These are phyloP conservation scores for Silurus asotus DNA, from an alignment of 2,113 vertebrate genomes.

Conservation along the genomic window DNA sequence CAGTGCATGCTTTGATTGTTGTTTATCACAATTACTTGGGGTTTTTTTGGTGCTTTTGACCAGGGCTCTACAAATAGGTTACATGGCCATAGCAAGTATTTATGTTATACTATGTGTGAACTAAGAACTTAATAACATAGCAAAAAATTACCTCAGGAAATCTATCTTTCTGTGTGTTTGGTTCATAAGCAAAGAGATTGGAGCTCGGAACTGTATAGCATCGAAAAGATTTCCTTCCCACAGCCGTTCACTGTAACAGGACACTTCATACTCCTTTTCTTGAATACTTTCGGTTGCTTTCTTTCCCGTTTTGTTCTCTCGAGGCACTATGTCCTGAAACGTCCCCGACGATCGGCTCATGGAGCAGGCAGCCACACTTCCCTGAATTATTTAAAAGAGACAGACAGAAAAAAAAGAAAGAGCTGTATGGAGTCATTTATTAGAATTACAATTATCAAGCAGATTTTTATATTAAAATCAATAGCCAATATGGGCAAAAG, in stretches of 20 bases:
- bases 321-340: conserved; percentile 21
- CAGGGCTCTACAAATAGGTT: neutral
- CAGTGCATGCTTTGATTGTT: neutral
- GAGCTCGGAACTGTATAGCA: neutral
- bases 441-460: too few species aligned
- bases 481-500: too few species aligned
- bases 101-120: neutral
- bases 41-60: neutral
- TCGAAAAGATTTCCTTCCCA: neutral
- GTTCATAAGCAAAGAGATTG: neutral
- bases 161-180: neutral
- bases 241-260: neutral
- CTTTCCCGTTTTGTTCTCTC: neutral
- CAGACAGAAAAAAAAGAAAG: neutral
- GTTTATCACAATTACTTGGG: neutral
- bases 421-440: too few species aligned
- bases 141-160: neutral
- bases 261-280: neutral
- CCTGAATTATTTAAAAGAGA: neutral
- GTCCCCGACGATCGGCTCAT: neutral
- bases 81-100: neutral
- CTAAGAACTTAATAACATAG: neutral
- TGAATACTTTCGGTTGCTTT: neutral
- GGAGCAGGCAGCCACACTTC: neutral
- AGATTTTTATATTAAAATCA: too few species aligned